These are phyloP conservation scores for Sylvilagus floridanus DNA, from an alignment of 2,797 vertebrate genomes.

Conservation along the genomic window DNA sequence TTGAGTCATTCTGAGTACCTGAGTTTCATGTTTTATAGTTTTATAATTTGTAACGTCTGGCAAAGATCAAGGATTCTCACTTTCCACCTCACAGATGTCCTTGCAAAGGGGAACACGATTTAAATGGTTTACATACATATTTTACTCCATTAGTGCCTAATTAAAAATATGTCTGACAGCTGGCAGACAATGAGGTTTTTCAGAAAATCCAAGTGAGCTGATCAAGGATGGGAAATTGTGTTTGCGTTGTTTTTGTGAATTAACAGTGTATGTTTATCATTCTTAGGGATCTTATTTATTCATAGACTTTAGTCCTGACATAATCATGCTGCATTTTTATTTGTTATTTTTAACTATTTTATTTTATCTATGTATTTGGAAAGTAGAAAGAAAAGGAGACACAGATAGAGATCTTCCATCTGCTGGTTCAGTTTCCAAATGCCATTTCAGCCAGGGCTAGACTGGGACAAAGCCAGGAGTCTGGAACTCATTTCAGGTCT, in stretches of 20 bases:
- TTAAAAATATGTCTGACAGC: conserved; percentile 82
- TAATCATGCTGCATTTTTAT: neutral
- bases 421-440: too few relatives aligned
- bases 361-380: too few relatives aligned
- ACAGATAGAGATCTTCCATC: too few relatives aligned
- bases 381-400: too few relatives aligned
- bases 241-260: conserved; percentile 33
- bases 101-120: conserved; percentile 78
- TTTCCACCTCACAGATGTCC: conserved; percentile 83
- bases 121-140: conserved; percentile 82
- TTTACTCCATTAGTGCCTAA: conserved; percentile 83
- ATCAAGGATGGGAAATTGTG: conserved; percentile 74
- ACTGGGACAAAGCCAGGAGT: too few relatives aligned
- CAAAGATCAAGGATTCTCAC: conserved; percentile 80
- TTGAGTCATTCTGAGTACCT: conserved; percentile 75
- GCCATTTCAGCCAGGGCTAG: too few relatives aligned
- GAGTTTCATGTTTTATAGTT: conserved; percentile 78
- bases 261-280: neutral
- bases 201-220: conserved; percentile 66
- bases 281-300: conserved; percentile 8
- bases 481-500: too few relatives aligned
- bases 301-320: neutral
- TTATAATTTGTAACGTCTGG: conserved; percentile 83
- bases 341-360: too few relatives aligned
- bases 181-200: conserved; percentile 76